Percentiles rank a stretch among this genome's conserved stretches.
These are phyloP conservation scores for Acronicta aceris DNA, from an alignment of 2,888 invertebrate genomes.

Conservation along the genomic window DNA sequence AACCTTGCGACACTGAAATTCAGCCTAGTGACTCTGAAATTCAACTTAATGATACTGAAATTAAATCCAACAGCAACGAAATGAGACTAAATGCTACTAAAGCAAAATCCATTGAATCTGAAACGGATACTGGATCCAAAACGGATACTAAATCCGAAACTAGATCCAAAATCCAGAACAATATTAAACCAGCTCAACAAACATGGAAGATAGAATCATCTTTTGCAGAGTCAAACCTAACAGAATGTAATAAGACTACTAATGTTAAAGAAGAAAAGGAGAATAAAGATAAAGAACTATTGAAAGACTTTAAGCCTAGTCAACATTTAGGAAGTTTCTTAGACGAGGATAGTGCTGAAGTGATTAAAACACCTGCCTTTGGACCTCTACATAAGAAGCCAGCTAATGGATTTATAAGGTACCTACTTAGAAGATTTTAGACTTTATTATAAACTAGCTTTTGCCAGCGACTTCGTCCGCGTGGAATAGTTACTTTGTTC, in stretches of 20 bases:
- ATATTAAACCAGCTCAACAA: slow-evolving; percentile 53
- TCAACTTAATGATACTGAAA: slow-evolving; percentile 12
- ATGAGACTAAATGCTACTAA: background rate
- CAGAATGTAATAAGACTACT: slow-evolving; percentile 55
- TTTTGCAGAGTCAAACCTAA: slow-evolving; percentile 63
- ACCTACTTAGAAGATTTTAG: slow-evolving; percentile 5
- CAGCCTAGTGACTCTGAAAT: background rate
- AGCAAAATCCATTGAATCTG: background rate
- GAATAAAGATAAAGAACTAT: slow-evolving; percentile 31
- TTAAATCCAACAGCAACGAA: slow-evolving; percentile 9
- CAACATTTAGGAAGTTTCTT: slow-evolving; percentile 83
- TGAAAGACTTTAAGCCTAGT: slow-evolving; percentile 85
- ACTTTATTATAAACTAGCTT: too few relatives aligned
- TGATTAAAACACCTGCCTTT: slow-evolving; percentile 44
- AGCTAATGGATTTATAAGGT: slow-evolving; percentile 69
- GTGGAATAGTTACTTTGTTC: too few relatives aligned
- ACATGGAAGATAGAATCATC: slow-evolving; percentile 74
- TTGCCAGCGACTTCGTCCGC: too few relatives aligned
- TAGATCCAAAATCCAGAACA: slow-evolving; percentile 34
- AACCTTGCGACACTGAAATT: background rate
- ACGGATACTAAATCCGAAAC: slow-evolving; percentile 18
- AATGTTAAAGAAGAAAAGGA: slow-evolving; percentile 25
- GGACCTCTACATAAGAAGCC: slow-evolving; percentile 64
- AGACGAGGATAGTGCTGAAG: slow-evolving; percentile 74
- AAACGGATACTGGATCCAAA: background rate